A percentile compares a stretch with the other conserved stretches of the same genome.
phyloP scores from a whole-genome alignment of 2,888 invertebrate species.

The Parascotia fuliginaria region DNA sequence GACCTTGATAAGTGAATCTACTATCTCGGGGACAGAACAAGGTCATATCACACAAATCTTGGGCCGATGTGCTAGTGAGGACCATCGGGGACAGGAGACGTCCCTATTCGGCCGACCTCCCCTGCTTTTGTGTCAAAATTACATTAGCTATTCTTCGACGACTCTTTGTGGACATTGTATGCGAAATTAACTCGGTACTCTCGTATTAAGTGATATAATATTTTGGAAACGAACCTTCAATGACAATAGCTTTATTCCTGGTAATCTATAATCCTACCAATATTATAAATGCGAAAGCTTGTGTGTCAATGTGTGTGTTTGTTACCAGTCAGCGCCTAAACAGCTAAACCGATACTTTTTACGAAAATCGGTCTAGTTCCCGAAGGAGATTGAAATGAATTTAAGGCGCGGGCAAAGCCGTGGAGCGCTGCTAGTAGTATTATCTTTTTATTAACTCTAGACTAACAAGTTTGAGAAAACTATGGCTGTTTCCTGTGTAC shows the following conservation, averaged over 20 bases:
- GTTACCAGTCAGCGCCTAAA: too few relatives aligned
- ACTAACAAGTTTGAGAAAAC: constrained; percentile 40
- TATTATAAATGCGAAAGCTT: too few relatives aligned
- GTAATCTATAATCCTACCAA: too few relatives aligned
- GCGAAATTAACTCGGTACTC: constrained; percentile 44
- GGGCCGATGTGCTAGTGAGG: constrained; percentile 30
- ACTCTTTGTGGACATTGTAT: constrained; percentile 54
- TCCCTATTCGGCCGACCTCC: constrained; percentile 36
- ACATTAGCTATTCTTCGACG: constrained; percentile 67
- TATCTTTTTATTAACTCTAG: constrained; percentile 18
- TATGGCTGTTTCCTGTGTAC: constrained; percentile 46
- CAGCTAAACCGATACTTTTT: too few relatives aligned
- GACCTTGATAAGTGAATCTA: constrained; percentile 52
- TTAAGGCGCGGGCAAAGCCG: too few relatives aligned
- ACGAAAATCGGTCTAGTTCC: too few relatives aligned
- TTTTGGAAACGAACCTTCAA: constrained; percentile 1
- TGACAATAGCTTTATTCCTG: too few relatives aligned
- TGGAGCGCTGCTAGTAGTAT: too few relatives aligned
- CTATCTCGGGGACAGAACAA: constrained; percentile 50
- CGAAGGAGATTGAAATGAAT: too few relatives aligned
- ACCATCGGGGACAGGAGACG: constrained; percentile 31
- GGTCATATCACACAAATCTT: constrained; percentile 62
- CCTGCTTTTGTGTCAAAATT: constrained; percentile 62
- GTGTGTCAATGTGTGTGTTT: too few relatives aligned
- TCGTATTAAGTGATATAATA: constrained; percentile 23